Evolutionary conservation across 2,888 invertebrate genomes (phyloP).

Genomic region (Phytoseiulus persimilis): DNA sequence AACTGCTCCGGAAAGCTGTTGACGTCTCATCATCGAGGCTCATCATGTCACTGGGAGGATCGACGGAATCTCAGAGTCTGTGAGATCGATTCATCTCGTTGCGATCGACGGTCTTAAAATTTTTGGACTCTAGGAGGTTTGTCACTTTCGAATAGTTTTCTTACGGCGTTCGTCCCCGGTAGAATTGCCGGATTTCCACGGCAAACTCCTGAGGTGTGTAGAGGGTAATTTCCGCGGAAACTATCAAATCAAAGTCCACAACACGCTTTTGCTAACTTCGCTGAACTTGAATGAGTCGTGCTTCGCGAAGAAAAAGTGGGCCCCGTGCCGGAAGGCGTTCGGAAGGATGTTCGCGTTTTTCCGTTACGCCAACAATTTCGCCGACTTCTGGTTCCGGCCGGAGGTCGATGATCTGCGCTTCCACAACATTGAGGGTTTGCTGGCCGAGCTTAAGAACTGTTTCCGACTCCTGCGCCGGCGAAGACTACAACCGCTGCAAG

Average conservation of each 20-base stretch:
- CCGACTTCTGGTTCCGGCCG: conserved; percentile 5
- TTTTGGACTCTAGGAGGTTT: too few species aligned
- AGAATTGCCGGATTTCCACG: too few species aligned
- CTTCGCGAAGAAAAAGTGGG: not conserved
- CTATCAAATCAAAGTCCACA: not conserved
- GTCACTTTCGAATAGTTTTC: too few species aligned
- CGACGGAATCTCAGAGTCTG: too few species aligned
- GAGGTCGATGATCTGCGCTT: not conserved
- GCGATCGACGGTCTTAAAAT: too few species aligned
- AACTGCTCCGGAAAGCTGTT: too few species aligned
- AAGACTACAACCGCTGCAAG: not conserved
- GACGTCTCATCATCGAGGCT: too few species aligned
- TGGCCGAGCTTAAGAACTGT: not conserved
- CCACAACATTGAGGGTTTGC: not conserved
- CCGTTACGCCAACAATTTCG: not conserved
- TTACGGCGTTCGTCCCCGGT: too few species aligned
- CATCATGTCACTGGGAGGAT: too few species aligned
- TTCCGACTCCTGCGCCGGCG: not conserved
- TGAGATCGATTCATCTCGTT: too few species aligned
- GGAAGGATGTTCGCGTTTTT: not conserved
- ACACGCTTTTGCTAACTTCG: not conserved
- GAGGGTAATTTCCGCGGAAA: too few species aligned
- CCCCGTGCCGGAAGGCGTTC: not conserved
- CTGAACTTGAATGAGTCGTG: not conserved
- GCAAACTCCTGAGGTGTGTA: too few species aligned